A percentile compares a stretch with the other conserved stretches of the same genome.
These are phyloP conservation scores for Setophaga kirtlandii DNA, from an alignment of 2,113 vertebrate genomes.

Conservation along the genomic window DNA sequence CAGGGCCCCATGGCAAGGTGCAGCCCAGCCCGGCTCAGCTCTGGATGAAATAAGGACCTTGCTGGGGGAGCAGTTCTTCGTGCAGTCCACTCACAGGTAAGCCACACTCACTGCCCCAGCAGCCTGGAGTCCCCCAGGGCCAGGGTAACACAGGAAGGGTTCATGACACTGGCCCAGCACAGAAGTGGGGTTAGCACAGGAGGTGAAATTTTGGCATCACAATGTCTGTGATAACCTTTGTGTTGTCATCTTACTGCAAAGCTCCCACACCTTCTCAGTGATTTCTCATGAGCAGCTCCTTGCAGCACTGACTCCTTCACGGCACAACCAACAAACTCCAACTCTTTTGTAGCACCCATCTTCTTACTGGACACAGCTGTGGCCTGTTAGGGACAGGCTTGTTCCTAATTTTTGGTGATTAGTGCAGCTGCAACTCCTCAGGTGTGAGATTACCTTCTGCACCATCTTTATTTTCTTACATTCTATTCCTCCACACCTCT, in stretches of 20 bases:
- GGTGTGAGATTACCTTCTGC: too few relatives aligned
- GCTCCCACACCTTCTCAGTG: too few relatives aligned
- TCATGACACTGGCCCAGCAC: neutral
- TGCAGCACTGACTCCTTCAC: too few relatives aligned
- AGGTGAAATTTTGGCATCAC: neutral
- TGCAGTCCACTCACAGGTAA: conserved; percentile 69
- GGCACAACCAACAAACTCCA: too few relatives aligned
- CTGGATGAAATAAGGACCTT: conserved; percentile 71
- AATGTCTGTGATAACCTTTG: neutral
- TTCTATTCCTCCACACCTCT: neutral
- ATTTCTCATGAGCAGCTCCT: too few relatives aligned
- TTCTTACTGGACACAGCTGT: too few relatives aligned
- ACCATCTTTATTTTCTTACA: too few relatives aligned
- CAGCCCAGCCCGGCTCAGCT: conserved; percentile 69
- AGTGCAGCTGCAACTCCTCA: too few relatives aligned
- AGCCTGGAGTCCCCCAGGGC: neutral
- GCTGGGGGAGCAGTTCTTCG: conserved; percentile 66
- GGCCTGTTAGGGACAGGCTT: too few relatives aligned
- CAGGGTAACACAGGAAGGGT: neutral
- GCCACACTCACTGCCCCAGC: neutral
- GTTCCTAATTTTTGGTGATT: too few relatives aligned
- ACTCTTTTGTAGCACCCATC: too few relatives aligned
- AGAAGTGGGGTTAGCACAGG: neutral
- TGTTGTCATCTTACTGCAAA: neutral
- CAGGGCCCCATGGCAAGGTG: conserved; percentile 75